Base-by-base conservation (phyloP, 92 coral and sea anemone genomes). In the Palythoa grandiflora region DNA sequence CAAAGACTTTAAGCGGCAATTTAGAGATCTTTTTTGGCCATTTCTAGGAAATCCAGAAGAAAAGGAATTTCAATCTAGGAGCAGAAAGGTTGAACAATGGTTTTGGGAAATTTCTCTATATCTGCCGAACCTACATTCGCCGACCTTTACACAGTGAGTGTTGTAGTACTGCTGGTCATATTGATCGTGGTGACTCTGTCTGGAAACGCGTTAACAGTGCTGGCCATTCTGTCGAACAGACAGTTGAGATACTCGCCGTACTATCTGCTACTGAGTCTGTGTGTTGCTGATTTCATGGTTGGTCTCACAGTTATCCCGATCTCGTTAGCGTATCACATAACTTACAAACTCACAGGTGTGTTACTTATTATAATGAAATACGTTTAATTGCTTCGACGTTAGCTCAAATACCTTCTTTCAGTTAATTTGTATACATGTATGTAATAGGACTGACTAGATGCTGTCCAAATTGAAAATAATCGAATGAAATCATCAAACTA, bases 211-310 rank as follows among this genome's bases (percentile, higher is more conserved):
- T 19, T 79, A 28, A 79, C 71, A 15, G 21, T 79, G 54, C 71
- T 79, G 70, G 84, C 84, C 6, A 79, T 79, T 40, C 51, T 57
- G 14, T 36, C 70, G 36, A 57, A 79, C 84, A 57, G 84, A 57
- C 68, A 9, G 8, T 51, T 79, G 84, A 38, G 51, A 38, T 79
- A 28, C n/a, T 79, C 84, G 15, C 84, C 84, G 1, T 79, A 79
- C 71, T 79, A 79, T 50, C 70, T 79, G 8, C 66, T 77, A 66
- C 10, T 77, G 11, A 77, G 83, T 57, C 40, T 77, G 68, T 77
- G 75, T 36, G 71, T 79, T 15, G 71, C 84, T 38, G 84, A 79
- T 40, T 79, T 79, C 71, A 79, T 79, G 84, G 84, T 79, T 37
- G 84, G 84, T 4, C 84, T 79, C 55, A 79, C 84, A 4, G 84